Conservation (phyloP, 2,797 vertebrate genomes). For the Lagocephalus sceleratus region DNA sequence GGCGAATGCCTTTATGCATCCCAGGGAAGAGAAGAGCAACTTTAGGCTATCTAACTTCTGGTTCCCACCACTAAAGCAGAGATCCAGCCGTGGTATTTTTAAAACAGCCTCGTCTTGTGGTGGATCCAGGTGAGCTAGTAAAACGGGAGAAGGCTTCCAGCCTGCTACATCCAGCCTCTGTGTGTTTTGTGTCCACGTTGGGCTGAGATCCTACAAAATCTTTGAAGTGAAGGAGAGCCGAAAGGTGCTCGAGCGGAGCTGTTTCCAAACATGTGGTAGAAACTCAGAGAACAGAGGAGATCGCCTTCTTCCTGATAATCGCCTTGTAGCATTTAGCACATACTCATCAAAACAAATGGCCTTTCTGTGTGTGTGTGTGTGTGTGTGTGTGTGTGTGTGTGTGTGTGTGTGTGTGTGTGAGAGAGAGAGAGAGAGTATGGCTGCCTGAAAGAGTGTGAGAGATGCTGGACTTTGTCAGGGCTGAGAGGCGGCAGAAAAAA, state of each 20-base stretch:
- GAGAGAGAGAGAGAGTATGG: conserved; percentile 27
- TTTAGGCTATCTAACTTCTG: conserved; percentile 43
- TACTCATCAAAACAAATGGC: conserved; percentile 94
- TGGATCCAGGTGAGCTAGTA: neutral
- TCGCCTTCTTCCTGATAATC: conserved; percentile 70
- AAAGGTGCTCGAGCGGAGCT: conserved; percentile 46
- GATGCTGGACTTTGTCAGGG: conserved; percentile 70
- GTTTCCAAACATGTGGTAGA: conserved; percentile 56
- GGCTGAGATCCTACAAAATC: neutral
- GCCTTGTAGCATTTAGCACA: conserved; percentile 85
- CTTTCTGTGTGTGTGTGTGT: conserved; percentile 26
- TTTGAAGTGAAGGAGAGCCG: conserved; percentile 75
- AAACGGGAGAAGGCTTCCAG: neutral
- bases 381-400: conserved; percentile 29
- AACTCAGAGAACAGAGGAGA: conserved; percentile 39
- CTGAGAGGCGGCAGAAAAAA: conserved; percentile 56
- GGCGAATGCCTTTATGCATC: conserved; percentile 67
- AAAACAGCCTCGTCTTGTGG: neutral
- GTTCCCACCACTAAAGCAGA: conserved; percentile 44
- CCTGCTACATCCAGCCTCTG: neutral
- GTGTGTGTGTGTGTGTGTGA: conserved; percentile 23
- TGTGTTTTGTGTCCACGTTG: neutral
- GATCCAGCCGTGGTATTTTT: conserved; percentile 2
- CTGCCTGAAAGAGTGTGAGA: conserved; percentile 16
- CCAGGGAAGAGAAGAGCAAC: conserved; percentile 43